Conservation (phyloP, 2,113 vertebrate genomes). For the Osmerus eperlanus region DNA sequence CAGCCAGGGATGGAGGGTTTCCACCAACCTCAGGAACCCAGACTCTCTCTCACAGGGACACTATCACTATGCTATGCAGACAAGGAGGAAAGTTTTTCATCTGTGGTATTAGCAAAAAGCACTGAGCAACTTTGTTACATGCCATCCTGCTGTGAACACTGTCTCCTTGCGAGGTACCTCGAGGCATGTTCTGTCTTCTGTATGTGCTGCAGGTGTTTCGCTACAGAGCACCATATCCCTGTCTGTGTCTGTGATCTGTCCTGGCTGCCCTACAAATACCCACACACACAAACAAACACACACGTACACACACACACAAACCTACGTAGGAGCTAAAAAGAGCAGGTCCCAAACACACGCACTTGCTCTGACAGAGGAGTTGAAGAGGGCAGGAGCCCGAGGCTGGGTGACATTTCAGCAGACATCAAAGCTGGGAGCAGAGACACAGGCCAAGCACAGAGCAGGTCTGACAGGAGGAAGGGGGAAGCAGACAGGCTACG, state of each 20-base stretch:
- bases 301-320: neutral
- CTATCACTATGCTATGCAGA: too few relatives aligned
- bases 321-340: neutral
- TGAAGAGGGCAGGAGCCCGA: too few relatives aligned
- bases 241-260: too few relatives aligned
- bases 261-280: too few relatives aligned
- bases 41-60: too few relatives aligned
- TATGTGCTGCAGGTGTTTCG: neutral
- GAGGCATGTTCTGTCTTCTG: neutral
- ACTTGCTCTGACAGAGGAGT: too few relatives aligned
- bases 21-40: neutral
- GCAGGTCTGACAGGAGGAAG: constrained; percentile 4
- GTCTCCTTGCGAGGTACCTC: neutral
- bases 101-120: neutral
- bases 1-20: neutral
- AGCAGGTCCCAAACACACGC: too few relatives aligned
- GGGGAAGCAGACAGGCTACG: neutral
- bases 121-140: too few relatives aligned
- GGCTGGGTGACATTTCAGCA: constrained; percentile 26
- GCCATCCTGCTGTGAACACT: neutral
- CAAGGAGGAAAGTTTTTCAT: too few relatives aligned
- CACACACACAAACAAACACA: neutral
- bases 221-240: neutral
- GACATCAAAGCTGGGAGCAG: neutral
- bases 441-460: neutral